Conservation (phyloP, 2,797 vertebrate species). For the Toxotes lorentzi region DNA sequence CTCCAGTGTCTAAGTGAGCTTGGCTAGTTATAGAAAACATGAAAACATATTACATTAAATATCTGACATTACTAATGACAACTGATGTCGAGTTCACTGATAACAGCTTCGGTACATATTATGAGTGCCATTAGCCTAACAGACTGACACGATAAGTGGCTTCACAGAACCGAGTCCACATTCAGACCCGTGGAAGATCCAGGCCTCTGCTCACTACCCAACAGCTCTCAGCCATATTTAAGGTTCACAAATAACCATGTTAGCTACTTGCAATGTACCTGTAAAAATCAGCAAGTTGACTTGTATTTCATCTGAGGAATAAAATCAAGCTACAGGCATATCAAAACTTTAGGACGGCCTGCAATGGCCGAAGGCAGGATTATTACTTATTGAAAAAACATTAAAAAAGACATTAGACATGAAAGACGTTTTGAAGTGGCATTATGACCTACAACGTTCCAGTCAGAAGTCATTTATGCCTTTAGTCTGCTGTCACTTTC, state of each 20-base stretch:
- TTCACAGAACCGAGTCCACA: no score
- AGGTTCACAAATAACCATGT: not conserved
- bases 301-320: not conserved
- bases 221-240: not conserved
- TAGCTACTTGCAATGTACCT: not conserved
- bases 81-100: not conserved
- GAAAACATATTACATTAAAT: no score
- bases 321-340: not conserved
- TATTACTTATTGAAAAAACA: not conserved
- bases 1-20: no score
- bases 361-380: not conserved
- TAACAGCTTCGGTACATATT: no score
- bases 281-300: no score
- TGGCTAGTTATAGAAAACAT: no score
- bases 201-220: not conserved
- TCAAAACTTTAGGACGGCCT: not conserved
- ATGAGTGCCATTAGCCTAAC: no score
- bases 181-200: not conserved
- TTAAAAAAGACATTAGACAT: constrained; percentile 5
- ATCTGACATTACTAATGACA: no score
- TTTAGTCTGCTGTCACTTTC: constrained; percentile 5
- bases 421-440: constrained; percentile 11
- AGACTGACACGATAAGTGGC: not conserved
- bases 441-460: constrained; percentile 17
- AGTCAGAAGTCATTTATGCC: constrained; percentile 14